Conservation (phyloP, 1,140 invertebrate genomes). For the Drosophila nikananu region DNA sequence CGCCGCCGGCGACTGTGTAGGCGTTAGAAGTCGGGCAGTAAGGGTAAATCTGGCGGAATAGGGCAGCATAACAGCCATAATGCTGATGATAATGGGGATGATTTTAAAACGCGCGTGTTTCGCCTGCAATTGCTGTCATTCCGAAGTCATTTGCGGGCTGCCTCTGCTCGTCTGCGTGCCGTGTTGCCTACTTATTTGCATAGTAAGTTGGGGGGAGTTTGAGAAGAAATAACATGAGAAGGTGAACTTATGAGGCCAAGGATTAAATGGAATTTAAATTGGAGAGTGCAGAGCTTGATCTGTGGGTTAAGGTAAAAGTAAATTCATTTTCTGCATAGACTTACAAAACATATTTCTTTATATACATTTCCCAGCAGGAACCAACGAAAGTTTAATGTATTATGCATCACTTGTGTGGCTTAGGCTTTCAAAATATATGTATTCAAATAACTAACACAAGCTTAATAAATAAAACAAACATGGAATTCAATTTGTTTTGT, state of each 20-base stretch:
- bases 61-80: constrained; percentile 77
- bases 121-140: constrained; percentile 75
- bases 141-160: constrained; percentile 70
- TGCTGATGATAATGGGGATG: constrained; percentile 82
- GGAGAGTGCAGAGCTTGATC: background rate
- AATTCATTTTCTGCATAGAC: background rate
- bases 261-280: constrained; percentile 16
- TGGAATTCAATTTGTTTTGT: constrained; percentile 22
- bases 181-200: constrained; percentile 33
- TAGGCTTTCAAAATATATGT: background rate
- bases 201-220: background rate
- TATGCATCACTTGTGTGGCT: background rate
- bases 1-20: constrained; percentile 56
- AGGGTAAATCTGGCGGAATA: constrained; percentile 23
- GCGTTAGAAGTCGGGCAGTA: constrained; percentile 14
- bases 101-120: constrained; percentile 81
- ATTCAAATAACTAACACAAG: constrained; percentile 25
- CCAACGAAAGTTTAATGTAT: background rate
- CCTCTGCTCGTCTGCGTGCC: constrained; percentile 29
- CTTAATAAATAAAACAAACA: constrained; percentile 21
- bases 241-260: background rate
- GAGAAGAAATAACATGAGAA: background rate
- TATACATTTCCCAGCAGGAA: background rate
- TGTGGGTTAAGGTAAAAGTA: too few relatives aligned
- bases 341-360: background rate